Conservation (phyloP, 2,888 invertebrate genomes). For the Hermaeophaga mercurialis region DNA sequence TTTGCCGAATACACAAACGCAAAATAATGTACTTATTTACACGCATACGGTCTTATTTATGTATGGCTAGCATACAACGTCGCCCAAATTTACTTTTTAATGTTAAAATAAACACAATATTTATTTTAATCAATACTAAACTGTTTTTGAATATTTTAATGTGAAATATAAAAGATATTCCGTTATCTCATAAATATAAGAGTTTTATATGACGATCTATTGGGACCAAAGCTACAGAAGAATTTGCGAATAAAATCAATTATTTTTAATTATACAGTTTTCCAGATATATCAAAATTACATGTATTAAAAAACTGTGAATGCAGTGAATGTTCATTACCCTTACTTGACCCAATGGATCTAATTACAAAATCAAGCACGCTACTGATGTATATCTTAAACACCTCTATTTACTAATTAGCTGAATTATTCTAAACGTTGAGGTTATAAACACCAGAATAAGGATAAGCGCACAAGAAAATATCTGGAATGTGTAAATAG, state of each 20-base stretch:
- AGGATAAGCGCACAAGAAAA: no score
- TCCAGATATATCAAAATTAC: no score
- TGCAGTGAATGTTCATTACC: slow-evolving; percentile 24
- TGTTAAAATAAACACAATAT: neutral
- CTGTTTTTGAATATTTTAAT: no score
- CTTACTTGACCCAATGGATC: slow-evolving; percentile 24
- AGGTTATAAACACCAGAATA: slow-evolving; percentile 3
- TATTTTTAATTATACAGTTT: no score
- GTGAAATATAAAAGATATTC: no score
- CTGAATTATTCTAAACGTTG: slow-evolving; percentile 17
- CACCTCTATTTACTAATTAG: slow-evolving; percentile 29
- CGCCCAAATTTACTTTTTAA: slow-evolving; percentile 1
- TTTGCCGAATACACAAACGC: slow-evolving; percentile 49
- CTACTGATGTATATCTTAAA: slow-evolving; percentile 29
- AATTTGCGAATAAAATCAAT: no score
- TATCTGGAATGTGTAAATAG: no score
- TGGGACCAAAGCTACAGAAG: no score
- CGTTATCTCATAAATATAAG: no score
- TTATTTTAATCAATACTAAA: neutral
- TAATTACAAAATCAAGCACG: slow-evolving; percentile 28
- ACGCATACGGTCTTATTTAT: slow-evolving; percentile 37
- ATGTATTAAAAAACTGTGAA: no score
- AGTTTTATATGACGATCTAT: no score
- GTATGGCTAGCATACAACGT: slow-evolving; percentile 29
- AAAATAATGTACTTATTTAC: slow-evolving; percentile 53